A percentile compares a stretch with the other conserved stretches of the same genome.
These are phyloP conservation scores for Raja brachyura DNA, from an alignment of 2,113 vertebrate genomes.

Conservation along the genomic window DNA sequence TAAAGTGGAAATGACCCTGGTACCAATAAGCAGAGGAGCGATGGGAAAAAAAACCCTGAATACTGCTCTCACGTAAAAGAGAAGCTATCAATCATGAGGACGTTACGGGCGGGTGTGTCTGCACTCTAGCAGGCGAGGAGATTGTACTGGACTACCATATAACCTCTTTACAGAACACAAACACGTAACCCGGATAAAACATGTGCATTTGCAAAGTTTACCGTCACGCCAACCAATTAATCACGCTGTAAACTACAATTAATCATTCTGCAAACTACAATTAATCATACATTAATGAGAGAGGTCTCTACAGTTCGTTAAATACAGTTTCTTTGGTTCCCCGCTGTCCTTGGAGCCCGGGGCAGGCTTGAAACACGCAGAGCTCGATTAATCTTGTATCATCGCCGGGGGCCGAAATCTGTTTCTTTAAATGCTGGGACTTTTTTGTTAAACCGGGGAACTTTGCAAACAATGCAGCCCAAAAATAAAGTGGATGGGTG, in stretches of 20 bases:
- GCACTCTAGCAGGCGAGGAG: slow-evolving; percentile 70
- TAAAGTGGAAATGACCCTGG: slow-evolving; percentile 69
- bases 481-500: neutral
- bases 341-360: slow-evolving; percentile 56
- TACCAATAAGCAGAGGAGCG: slow-evolving; percentile 60
- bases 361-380: slow-evolving; percentile 57
- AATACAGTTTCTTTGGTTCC: slow-evolving; percentile 48
- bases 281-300: slow-evolving; percentile 84
- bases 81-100: slow-evolving; percentile 83
- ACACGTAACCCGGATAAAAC: slow-evolving; percentile 55
- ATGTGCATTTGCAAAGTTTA: slow-evolving; percentile 59
- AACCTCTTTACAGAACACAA: slow-evolving; percentile 52
- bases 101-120: slow-evolving; percentile 63
- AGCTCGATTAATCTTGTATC: slow-evolving; percentile 70
- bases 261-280: slow-evolving; percentile 67
- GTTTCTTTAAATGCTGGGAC: slow-evolving; percentile 58
- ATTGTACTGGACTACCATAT: slow-evolving; percentile 75
- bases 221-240: slow-evolving; percentile 80
- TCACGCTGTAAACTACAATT: slow-evolving; percentile 66
- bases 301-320: slow-evolving; percentile 64
- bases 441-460: slow-evolving; percentile 61
- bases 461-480: slow-evolving; percentile 49
- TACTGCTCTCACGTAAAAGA: slow-evolving; percentile 78
- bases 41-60: slow-evolving; percentile 53
- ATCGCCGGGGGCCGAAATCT: slow-evolving; percentile 49